A percentile compares a stretch with the other conserved stretches of the same genome.
Conservation (phyloP, 2,113 vertebrate genomes). For the Gopherus flavomarginatus region DNA sequence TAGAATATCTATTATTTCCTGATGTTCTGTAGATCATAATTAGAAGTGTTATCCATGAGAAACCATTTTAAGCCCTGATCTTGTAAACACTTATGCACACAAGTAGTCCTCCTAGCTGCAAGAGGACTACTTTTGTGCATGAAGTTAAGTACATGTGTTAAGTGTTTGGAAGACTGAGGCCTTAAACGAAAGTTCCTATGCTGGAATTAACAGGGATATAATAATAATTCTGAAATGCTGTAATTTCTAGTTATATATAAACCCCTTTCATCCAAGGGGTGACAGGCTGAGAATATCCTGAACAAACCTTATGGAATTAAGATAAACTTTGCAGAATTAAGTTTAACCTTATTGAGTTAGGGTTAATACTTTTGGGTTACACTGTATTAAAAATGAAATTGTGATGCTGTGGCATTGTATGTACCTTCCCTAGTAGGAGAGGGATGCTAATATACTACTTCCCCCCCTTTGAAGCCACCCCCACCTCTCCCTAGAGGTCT, state of each 20-base stretch:
- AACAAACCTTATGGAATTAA: not conserved
- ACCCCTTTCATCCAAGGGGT: not conserved
- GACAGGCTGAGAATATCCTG: not conserved
- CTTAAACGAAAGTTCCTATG: not conserved
- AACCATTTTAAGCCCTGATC: not conserved
- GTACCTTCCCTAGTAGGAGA: too few relatives aligned
- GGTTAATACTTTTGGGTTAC: not conserved
- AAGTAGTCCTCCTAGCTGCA: not conserved
- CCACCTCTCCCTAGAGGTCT: not conserved
- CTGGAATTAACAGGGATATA: not conserved
- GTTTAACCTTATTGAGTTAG: not conserved
- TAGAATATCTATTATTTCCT: not conserved
- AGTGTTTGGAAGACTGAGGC: not conserved
- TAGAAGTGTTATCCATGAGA: not conserved
- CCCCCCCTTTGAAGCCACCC: not conserved
- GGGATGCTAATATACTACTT: too few relatives aligned
- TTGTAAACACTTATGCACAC: not conserved
- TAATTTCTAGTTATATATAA: not conserved
- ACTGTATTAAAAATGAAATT: not conserved
- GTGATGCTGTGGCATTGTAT: not conserved
- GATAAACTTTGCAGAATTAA: not conserved
- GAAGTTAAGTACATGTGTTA: not conserved
- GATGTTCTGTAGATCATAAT: not conserved
- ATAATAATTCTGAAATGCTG: not conserved
- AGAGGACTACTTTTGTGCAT: not conserved